Base-by-base conservation (phyloP, 2,113 vertebrate species). In the Podarcis muralis region DNA sequence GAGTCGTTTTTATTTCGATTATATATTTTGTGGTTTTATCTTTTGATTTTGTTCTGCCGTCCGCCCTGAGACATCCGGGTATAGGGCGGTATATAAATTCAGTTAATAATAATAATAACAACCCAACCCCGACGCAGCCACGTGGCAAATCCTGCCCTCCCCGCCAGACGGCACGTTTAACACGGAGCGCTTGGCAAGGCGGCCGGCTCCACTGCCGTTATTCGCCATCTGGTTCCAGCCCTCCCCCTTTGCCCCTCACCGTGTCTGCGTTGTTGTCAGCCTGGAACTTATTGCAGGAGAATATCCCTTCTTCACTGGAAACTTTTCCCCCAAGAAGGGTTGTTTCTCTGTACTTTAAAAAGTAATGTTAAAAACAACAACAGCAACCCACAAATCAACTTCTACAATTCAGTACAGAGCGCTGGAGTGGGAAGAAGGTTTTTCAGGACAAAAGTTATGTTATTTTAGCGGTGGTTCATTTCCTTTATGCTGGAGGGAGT, bases 131-230 rank as follows among this genome's bases (percentile, higher is more conserved):
- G 48, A 15, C 2, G 16, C 40, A 22, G 86, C 66, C 68, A 77
- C 86, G 86, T 87, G 86, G 86, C 86, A 81, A 30, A 11, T 40
- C 86, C 78, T 68, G 35, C 68, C 78, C 66, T 81, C n/a, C 32
- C 43, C 78, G 48, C 32, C 78, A 57, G 78, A 20, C 48, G 7
- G 48, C 78, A n/a, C 23, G 40, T 32, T 87, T 62, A 48, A 40
- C 35, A 27, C 23, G 13, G 66, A 48, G 77, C 48, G 59, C 43
- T 72, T 84, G 83, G 68, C 43, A 32, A 12, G 30, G 35, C 9
- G 6, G 16, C 8, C 5, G 13, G 2, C 32, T 71, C 43, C 83
- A 32, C 16, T 22, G 68, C 69, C 66, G 1, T 25, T 37, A 9
- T 22, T 40, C 32, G 22, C 53, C 78, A n/a, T 87, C 78, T 43